Base-by-base conservation (phyloP, 30 jellyfish, hydroid and myxozoan species). In the Chironex yamaguchii region DNA sequence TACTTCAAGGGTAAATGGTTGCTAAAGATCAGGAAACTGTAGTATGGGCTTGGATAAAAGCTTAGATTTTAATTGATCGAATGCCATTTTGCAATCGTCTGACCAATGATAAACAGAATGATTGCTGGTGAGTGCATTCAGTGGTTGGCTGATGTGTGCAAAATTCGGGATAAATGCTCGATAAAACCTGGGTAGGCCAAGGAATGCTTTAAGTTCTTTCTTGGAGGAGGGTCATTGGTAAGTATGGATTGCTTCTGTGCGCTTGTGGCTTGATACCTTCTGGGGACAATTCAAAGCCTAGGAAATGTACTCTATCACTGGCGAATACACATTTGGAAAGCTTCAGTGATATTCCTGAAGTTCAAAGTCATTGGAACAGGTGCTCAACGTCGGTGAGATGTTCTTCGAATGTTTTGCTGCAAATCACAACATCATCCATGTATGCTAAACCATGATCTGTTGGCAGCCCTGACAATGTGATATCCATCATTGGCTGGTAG, bases 351-450 rank as follows among this genome's bases (percentile, higher is more conserved):
- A 83, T 13, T n/a, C 76, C 50, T 29, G 92, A 84, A 3, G 84
- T 3, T 22, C 68, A 25, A 20, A 73, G 65, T 2, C 68, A 21
- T 17, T 3, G 17, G 68, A 83, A 83, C 0, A 83, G 85, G 3
- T 49, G 4, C 6, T 32, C 42, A 4, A 83, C 70, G 25, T 83
- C 58, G 4, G 20, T 23, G 52, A 72, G 26, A 53, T 83, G 93
- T 36, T 79, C 67, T 14, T 71, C 49, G 27, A 70, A 53, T 2
- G 49, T 36, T 12, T 27, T 34, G 31, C 92, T n/a, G 49, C 49
- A 83, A 13, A 83, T 84, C 12, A 76, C 36, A 32, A 83, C 73
- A 31, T 83, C 93, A 69, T 83, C 93, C 30, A 83, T 34, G 88
- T 83, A 83, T 21, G 76, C 54, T 22, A 67, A 49, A 32, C 49